Conservation (phyloP, 2,888 invertebrate genomes). For the Drosophila anomelani region DNA sequence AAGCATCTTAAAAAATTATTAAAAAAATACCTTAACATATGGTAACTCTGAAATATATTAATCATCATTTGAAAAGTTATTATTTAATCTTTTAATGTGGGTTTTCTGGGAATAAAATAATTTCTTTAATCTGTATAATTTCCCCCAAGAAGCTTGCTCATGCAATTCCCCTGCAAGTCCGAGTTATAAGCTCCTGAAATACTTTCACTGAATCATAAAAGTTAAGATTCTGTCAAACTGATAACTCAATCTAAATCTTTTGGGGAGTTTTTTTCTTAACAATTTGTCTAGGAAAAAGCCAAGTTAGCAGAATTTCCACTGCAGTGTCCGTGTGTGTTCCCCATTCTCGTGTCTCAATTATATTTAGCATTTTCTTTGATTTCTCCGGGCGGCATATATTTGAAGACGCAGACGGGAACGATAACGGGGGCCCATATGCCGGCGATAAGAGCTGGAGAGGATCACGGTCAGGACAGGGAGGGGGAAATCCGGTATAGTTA, state of each 20-base stretch:
- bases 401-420: conserved; percentile 30
- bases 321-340: conserved; percentile 9
- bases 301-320: not conserved
- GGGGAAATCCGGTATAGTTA: conserved; percentile 32
- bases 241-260: not conserved
- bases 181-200: not conserved
- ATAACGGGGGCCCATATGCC: conserved; percentile 12
- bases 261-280: not conserved
- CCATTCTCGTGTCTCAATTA: conserved; percentile 22
- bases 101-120: not conserved
- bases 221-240: conserved; percentile 1
- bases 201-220: not conserved
- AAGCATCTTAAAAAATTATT: not conserved
- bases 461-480: not conserved
- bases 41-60: not conserved
- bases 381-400: conserved; percentile 40
- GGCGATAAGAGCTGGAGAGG: conserved; percentile 16
- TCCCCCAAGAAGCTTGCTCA: not conserved
- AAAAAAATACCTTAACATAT: not conserved
- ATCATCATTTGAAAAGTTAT: not conserved
- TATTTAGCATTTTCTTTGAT: conserved; percentile 45
- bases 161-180: not conserved
- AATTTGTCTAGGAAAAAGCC: conserved; percentile 10
- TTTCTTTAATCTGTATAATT: not conserved
- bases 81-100: not conserved